Conservation (phyloP, 2,113 vertebrate genomes). For the Scomber colias region DNA sequence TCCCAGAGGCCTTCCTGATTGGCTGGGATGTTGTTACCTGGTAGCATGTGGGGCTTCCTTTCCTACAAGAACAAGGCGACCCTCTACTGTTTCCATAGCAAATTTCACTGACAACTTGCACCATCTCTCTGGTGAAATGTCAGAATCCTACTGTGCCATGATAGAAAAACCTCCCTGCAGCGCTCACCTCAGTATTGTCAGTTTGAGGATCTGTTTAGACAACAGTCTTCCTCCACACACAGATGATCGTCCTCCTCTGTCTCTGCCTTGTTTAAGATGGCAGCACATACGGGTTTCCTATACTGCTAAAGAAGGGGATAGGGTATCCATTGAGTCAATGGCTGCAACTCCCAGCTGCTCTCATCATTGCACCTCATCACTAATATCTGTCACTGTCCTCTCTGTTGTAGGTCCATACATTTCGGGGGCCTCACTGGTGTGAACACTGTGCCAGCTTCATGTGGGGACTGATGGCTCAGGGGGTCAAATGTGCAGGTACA, state of each 20-base stretch:
- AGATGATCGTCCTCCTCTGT: conserved; percentile 19
- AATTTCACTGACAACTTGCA: conserved; percentile 64
- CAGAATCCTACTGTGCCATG: conserved; percentile 33
- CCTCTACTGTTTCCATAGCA: conserved; percentile 50
- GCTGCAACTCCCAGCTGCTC: conserved; percentile 3
- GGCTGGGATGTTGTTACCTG: conserved; percentile 75
- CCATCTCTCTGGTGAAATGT: conserved; percentile 32
- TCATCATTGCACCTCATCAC: conserved; percentile 15
- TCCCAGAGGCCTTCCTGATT: conserved; percentile 70
- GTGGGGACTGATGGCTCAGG: conserved; percentile 99
- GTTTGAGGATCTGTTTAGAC: conserved; percentile 55
- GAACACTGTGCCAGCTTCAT: conserved; percentile 99
- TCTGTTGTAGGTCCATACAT: conserved; percentile 77
- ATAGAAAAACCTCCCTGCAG: conserved; percentile 38
- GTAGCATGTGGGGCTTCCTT: conserved; percentile 29
- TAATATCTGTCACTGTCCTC: conserved; percentile 55
- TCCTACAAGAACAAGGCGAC: conserved; percentile 12
- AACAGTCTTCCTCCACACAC: conserved; percentile 46
- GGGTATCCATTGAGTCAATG: background rate
- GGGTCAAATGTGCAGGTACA: conserved; percentile 98
- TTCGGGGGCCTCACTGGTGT: conserved; percentile 92
- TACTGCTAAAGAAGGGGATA: background rate
- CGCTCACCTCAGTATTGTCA: conserved; percentile 47
- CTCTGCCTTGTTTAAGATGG: conserved; percentile 48
- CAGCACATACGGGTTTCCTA: conserved; percentile 26